Base-by-base conservation (phyloP, 2,113 vertebrate species). In the Psettodes erumei region DNA sequence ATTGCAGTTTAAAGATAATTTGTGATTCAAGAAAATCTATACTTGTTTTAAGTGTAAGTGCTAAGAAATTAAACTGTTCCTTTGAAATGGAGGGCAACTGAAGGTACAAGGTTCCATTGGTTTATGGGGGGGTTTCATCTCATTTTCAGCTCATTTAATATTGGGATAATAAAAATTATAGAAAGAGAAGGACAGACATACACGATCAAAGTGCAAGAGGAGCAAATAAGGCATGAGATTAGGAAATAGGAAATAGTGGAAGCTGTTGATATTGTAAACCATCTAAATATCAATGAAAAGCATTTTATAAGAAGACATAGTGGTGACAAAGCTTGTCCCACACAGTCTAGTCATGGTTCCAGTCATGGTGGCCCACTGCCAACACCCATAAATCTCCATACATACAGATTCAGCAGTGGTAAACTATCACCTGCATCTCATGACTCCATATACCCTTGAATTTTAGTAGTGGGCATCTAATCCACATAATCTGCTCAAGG, bases 1-100 rank as follows among this genome's bases (percentile, higher is more conserved):
- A 71, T 59, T 58, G 77, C 70, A 72, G 74, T 15, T 82, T 79
- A 89, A 70, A 89, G 83, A 91, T 86, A 61, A 85, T 66, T 77
- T 38, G 38, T n/a, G n/a, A n/a, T n/a, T n/a, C n/a, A n/a, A n/a
- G n/a, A n/a, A n/a, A n/a, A n/a, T n/a, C n/a, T 86, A 74, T 83
- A 90, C 77, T 62, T 81, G 75, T 79, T 83, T 75, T 76, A n/a
- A n/a, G n/a, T n/a, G n/a, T n/a, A n/a, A n/a, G n/a, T n/a, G n/a
- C n/a, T n/a, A n/a, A n/a, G n/a, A n/a, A n/a, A n/a, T n/a, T n/a
- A n/a, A n/a, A n/a, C 61, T 63, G 72, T 74, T 72, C 53, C 83
- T 88, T 81, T 86, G 55, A 90, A 89, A 82, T 75, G 85, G 78
- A 75, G 74, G 42, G 70, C 38, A 77, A 62, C 35, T 23, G 12